Percentiles rank a stretch among this genome's conserved stretches.
Conservation (phyloP, 2,113 vertebrate genomes). For the Mohoua ochrocephala region DNA sequence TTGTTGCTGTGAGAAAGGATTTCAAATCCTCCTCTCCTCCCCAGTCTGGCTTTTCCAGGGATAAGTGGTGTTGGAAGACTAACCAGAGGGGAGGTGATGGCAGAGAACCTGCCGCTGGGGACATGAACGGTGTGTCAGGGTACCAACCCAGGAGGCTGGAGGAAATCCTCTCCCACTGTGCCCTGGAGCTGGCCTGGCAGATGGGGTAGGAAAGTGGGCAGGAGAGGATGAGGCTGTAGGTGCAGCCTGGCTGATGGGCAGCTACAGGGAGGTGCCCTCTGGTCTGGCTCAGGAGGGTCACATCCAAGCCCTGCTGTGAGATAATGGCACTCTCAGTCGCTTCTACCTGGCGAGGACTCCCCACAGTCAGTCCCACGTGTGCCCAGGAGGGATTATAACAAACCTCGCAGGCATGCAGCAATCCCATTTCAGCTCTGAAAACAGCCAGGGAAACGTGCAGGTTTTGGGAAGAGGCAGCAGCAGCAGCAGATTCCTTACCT, state of each 20-base stretch:
- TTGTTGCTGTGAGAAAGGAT: neutral
- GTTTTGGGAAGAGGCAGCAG: neutral
- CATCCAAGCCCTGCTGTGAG: neutral
- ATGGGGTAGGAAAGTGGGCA: rapidly evolving
- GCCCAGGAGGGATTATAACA: rapidly evolving
- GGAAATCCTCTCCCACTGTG: neutral
- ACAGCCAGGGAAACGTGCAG: rapidly evolving
- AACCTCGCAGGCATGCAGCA: neutral
- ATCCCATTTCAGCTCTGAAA: neutral
- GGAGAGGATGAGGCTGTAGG: neutral
- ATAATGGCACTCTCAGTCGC: neutral
- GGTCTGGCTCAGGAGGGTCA: neutral
- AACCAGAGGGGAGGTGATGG: neutral
- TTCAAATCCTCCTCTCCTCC: neutral
- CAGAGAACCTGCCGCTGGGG: neutral
- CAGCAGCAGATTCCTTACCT: constrained; percentile 73
- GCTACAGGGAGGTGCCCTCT: neutral
- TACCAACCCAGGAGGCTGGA: neutral
- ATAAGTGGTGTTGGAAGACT: neutral
- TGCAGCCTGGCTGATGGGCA: neutral
- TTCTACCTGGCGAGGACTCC: neutral
- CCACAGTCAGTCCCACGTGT: rapidly evolving
- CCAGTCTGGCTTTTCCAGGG: neutral
- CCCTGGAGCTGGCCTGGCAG: rapidly evolving
- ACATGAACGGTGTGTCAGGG: neutral